Conservation (phyloP, 2,888 invertebrate species). For the Cosmia trapezina region DNA sequence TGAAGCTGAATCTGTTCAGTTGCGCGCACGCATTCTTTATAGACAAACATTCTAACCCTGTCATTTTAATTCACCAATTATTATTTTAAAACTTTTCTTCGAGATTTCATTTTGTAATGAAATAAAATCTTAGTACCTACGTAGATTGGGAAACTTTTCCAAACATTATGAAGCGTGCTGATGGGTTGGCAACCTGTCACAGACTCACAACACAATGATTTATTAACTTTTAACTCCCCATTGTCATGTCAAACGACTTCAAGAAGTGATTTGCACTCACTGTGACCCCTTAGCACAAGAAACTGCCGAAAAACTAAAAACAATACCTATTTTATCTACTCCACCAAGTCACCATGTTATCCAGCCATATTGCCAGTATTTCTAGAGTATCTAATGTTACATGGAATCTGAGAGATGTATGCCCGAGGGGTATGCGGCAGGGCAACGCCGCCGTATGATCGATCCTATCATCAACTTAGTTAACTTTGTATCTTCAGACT, state of each 20-base stretch:
- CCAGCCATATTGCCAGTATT: constrained; percentile 15
- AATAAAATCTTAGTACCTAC: not conserved
- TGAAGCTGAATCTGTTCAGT: too few species aligned
- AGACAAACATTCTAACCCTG: not conserved
- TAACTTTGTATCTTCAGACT: constrained; percentile 51
- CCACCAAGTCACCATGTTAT: not conserved
- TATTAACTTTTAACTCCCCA: constrained; percentile 35
- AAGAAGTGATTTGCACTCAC: constrained; percentile 14
- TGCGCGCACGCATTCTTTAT: not conserved
- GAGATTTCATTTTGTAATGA: not conserved
- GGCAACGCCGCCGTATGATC: constrained; percentile 57
- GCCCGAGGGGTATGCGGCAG: constrained; percentile 59
- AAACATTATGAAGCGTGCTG: constrained; percentile 2
- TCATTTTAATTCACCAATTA: not conserved
- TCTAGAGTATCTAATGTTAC: constrained; percentile 49
- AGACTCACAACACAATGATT: constrained; percentile 33
- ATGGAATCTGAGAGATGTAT: constrained; percentile 58
- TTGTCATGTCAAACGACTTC: constrained; percentile 37
- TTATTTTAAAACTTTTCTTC: too few species aligned
- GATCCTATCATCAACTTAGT: constrained; percentile 61
- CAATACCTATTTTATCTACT: not conserved
- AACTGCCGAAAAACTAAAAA: constrained; percentile 7
- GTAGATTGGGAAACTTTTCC: constrained; percentile 7
- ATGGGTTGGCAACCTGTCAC: constrained; percentile 31
- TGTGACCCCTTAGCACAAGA: constrained; percentile 14